Base-by-base conservation (phyloP, 2,797 vertebrate species). In the Poeciliopsis paucimaculata region DNA sequence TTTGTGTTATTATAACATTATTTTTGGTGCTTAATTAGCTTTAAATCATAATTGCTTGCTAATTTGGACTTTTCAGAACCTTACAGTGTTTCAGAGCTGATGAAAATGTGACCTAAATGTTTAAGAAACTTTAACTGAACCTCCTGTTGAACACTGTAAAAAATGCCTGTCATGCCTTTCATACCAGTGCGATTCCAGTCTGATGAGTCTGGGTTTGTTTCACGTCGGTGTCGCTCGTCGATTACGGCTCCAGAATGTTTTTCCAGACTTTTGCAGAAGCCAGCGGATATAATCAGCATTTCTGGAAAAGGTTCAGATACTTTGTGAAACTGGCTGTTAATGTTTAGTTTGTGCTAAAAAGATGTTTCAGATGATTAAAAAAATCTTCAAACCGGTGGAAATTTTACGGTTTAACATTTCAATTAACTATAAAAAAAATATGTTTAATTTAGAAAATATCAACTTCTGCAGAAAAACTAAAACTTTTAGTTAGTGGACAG, bases 181-280 rank as follows among this genome's bases (percentile, higher is more conserved):
- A 70, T 70, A 26, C 36, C 66, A 15, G 66, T 31, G 20, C 13
- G 36, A n/a, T 70, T 43, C 4, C 66, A 6, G 41, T 70, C 4
- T 12, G 66, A 26, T n/a, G 9, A 4, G 20, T 39, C 71, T 12
- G 39, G 0, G 70, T 72, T 51, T 55, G 31, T 53, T 57, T 84
- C 76, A 82, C 51, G 41, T 70, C 13, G 26, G 6, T 41, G 10
- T 74, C 41, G 45, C 31, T 41, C 41, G 74, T 16, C 41, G 41
- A 77, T 78, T 85, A 53, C 82, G 80, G 57, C 75, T 80, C 41
- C 71, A 81, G 60, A 87, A 75, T 46, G 23, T 72, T 66, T 77
- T 53, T 77, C 76, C 75, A 49, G 0, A 84, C 66, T 66, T 77
- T 53, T 77, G 74, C 75, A 49, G 0, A 84, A 60, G 26, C 53